Evolutionary conservation across 2,113 vertebrate species (phyloP).

Genomic region (Bucco capensis): DNA sequence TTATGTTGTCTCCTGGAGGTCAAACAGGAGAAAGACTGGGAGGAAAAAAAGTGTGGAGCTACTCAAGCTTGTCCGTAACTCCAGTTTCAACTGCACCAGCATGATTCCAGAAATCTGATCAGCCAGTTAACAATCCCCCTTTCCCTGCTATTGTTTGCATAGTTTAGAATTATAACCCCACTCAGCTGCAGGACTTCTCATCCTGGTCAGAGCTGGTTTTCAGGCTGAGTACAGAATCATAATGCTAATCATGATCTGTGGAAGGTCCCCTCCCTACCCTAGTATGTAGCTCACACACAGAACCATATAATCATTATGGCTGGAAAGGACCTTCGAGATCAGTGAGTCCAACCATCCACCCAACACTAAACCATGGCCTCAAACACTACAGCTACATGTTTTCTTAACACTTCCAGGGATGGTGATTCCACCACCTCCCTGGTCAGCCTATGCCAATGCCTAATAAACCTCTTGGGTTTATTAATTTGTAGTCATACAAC

Average conservation of each 20-base stretch:
- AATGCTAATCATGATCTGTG: not conserved
- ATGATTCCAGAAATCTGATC: not conserved
- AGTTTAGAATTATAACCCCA: not conserved
- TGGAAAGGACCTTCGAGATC: too few relatives aligned
- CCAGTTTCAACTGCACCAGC: not conserved
- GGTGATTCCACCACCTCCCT: too few relatives aligned
- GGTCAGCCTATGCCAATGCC: too few relatives aligned
- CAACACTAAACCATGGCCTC: too few relatives aligned
- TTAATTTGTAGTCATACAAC: not conserved
- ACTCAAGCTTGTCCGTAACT: not conserved
- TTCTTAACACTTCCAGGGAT: too few relatives aligned
- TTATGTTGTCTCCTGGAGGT: not conserved
- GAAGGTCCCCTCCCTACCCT: not conserved
- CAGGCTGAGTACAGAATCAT: not conserved
- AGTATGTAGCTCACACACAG: not conserved
- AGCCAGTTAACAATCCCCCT: not conserved
- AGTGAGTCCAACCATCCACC: too few relatives aligned
- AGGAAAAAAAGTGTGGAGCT: not conserved
- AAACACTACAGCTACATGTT: too few relatives aligned
- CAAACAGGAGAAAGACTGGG: not conserved
- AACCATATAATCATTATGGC: too few relatives aligned
- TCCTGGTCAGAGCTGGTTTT: not conserved
- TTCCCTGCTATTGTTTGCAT: not conserved
- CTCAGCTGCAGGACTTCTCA: not conserved
- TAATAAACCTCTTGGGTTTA: not conserved